These are phyloP conservation scores for Caenorhabditis auriculariae DNA, from an alignment of 2,888 invertebrate genomes.

Conservation along the genomic window DNA sequence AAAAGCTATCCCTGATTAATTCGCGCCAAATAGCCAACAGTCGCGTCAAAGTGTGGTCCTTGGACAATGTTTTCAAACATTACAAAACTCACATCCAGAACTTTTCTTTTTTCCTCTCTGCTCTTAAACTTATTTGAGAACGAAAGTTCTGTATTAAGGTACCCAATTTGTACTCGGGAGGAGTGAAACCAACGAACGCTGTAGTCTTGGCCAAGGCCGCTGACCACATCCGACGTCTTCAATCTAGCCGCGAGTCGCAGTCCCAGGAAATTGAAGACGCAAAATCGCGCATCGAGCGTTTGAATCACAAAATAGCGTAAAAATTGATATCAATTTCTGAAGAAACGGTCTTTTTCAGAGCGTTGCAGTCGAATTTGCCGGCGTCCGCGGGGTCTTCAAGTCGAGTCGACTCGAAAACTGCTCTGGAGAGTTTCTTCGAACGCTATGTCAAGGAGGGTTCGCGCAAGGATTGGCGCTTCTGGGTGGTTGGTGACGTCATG, in stretches of 20 bases:
- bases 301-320: constrained; percentile 46
- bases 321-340: constrained; percentile 4
- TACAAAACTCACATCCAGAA: no score
- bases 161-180: constrained; percentile 57
- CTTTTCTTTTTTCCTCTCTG: not conserved
- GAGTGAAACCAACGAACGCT: constrained; percentile 62
- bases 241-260: constrained; percentile 27
- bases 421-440: constrained; percentile 40
- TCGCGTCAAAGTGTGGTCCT: no score
- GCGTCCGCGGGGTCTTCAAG: constrained; percentile 16
- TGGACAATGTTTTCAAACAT: no score
- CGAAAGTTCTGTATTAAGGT: no score
- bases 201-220: constrained; percentile 61
- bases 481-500: constrained; percentile 49
- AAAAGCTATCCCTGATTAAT: no score
- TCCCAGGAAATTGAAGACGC: constrained; percentile 14
- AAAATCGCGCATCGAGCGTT: constrained; percentile 25
- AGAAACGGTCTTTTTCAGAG: constrained; percentile 29
- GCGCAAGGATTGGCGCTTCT: constrained; percentile 55
- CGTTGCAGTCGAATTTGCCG: constrained; percentile 57
- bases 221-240: constrained; percentile 53
- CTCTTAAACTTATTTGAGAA: no score
- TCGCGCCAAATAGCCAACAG: no score
- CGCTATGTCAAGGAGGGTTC: constrained; percentile 47
- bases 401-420: constrained; percentile 37